These are phyloP conservation scores for Microcebus griseorufus DNA, from an alignment of 2,113 vertebrate genomes.

Conservation along the genomic window DNA sequence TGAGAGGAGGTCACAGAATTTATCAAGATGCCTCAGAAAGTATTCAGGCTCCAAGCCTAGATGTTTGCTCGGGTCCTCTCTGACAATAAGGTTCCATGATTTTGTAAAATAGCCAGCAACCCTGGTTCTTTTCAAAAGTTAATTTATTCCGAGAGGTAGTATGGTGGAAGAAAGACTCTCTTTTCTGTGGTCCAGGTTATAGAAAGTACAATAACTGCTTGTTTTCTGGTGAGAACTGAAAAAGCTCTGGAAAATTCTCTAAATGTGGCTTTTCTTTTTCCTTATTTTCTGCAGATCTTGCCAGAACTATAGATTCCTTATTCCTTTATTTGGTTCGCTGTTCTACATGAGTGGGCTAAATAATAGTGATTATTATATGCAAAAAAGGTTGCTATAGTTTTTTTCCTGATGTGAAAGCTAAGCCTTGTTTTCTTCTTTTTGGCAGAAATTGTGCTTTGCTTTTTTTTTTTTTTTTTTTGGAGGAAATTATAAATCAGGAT, in stretches of 20 bases:
- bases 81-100: neutral
- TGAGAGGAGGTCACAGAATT: neutral
- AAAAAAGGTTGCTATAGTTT: neutral
- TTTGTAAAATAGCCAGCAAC: neutral
- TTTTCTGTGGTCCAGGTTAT: conserved; percentile 22
- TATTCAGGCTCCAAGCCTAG: neutral
- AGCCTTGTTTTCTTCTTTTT: conserved; percentile 58
- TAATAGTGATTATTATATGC: conserved; percentile 61
- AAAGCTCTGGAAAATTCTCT: conserved; percentile 63
- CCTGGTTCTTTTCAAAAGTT: neutral
- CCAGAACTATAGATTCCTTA: conserved; percentile 49
- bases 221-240: conserved; percentile 41
- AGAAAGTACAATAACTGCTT: conserved; percentile 54
- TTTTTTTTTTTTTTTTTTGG: conserved; percentile 52
- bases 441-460: conserved; percentile 27
- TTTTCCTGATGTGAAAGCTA: conserved; percentile 43
- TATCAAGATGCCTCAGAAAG: neutral
- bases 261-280: conserved; percentile 8
- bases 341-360: conserved; percentile 41
- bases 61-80: neutral
- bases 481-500: conserved; percentile 66
- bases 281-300: conserved; percentile 11
- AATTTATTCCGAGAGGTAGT: neutral
- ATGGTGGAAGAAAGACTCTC: neutral
- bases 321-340: conserved; percentile 46